A percentile compares a stretch with the other conserved stretches of the same genome.
These are phyloP conservation scores for Lonchura striata DNA, from an alignment of 2,113 vertebrate genomes.

Conservation along the genomic window DNA sequence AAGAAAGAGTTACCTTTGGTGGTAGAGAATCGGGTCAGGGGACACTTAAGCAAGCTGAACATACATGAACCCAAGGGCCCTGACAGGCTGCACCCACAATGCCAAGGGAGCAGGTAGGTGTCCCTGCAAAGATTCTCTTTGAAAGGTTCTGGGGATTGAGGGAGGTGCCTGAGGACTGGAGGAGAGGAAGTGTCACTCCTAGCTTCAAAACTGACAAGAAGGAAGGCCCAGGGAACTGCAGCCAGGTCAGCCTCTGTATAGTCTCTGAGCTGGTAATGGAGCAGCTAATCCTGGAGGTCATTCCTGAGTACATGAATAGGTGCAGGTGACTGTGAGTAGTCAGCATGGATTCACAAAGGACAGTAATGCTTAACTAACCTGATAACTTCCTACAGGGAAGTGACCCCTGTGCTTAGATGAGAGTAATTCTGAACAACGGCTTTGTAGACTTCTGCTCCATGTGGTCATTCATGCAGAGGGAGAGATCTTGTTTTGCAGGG, in stretches of 20 bases:
- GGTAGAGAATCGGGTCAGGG: background rate
- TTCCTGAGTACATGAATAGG: background rate
- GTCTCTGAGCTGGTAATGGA: background rate
- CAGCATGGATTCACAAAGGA: background rate
- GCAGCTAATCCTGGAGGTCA: background rate
- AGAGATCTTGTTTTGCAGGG: background rate
- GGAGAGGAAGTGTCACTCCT: background rate
- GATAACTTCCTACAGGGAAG: background rate
- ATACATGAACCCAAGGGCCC: fast-evolving
- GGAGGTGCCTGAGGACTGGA: background rate
- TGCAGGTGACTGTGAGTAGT: background rate
- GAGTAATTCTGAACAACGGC: background rate
- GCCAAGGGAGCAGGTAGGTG: background rate
- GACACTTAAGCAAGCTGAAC: background rate
- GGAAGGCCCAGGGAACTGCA: background rate
- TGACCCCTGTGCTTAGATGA: background rate
- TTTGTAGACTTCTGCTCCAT: background rate
- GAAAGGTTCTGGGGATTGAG: background rate
- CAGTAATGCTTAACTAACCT: background rate
- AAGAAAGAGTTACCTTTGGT: background rate
- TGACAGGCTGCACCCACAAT: fast-evolving
- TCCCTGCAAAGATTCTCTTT: background rate
- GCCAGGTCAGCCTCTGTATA: background rate
- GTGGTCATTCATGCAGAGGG: background rate
- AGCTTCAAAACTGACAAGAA: background rate